Base-by-base conservation (phyloP, 2,113 vertebrate genomes). In the Prionailurus viverrinus region DNA sequence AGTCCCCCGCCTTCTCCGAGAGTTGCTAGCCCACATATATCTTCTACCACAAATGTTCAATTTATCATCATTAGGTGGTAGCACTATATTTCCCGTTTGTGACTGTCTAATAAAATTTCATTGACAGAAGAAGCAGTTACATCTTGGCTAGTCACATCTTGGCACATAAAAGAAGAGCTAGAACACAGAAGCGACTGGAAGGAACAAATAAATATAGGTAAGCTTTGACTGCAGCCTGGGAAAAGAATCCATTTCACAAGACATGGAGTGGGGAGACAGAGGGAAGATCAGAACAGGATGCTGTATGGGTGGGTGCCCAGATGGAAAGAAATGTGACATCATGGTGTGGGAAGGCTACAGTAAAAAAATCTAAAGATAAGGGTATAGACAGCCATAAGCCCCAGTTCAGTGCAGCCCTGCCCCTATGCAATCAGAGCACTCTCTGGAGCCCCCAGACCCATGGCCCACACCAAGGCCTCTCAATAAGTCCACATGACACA, bases 21-120 rank as follows among this genome's bases (percentile, higher is more conserved):
- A 69, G 4, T 58, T 29, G 16, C 36, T 27, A 61, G 13, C 31
- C 21, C 63, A 80, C 31, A 31, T 39, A 11, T 27, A 61, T 63
- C 48, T 89, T 41, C 80, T 93, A 76, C 27, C 2, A 63, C 19
- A 92, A 95, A 90, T 92, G 27, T 63, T 39, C 86, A n/a, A 14
- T 27, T 91, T 61, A 48, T 55, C 33, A 58, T 5, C 41, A 31
- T 25, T 58, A 51, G 51, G 4, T 31, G 19, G 76, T 0, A 61
- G 25, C 39, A 89, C 82, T 76, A 36, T 84, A 58, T 39, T 81
- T 90, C 73, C 51, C 73, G 15, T 79, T 53, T 79, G 31, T 66
- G 25, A 82, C 1, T 71, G 74, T 51, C 74, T 58, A 79, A 45
- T n/a, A 61, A 96, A 79, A 86, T 53, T 65, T 9, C 61, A 73